A percentile compares a stretch with the other conserved stretches of the same genome.
Conservation (phyloP, 2,113 vertebrate species). For the Electrona antarctica region DNA sequence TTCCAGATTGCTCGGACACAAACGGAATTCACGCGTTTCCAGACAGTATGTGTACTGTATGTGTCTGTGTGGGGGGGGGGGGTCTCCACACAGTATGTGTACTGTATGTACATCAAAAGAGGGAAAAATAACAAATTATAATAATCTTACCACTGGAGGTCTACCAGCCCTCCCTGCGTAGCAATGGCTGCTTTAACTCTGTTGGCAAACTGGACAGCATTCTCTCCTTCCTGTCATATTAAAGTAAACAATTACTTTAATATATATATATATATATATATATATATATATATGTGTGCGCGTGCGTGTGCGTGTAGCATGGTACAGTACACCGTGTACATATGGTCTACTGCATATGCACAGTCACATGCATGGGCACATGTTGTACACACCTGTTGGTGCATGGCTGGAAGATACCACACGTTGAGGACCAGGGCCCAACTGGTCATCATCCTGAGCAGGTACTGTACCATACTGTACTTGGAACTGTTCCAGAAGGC, state of each 20-base stretch:
- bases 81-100: too few relatives aligned
- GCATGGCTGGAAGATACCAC: conserved; percentile 95
- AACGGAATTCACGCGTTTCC: too few relatives aligned
- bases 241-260: conserved; percentile 30
- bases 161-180: conserved; percentile 90
- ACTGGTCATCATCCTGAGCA: conserved; percentile 97
- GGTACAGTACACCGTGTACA: neutral
- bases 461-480: conserved; percentile 90
- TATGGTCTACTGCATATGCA: neutral
- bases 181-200: conserved; percentile 95
- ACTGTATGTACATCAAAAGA: neutral
- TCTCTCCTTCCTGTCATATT: conserved; percentile 85
- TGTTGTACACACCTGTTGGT: conserved; percentile 83
- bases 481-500: conserved; percentile 99
- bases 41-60: too few relatives aligned
- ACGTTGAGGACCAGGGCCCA: conserved; percentile 97
- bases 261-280: neutral
- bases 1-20: too few relatives aligned
- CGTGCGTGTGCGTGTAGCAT: neutral
- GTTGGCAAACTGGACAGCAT: conserved; percentile 96
- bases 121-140: neutral
- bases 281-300: conserved; percentile 8
- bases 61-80: too few relatives aligned
- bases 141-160: conserved; percentile 88
- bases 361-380: neutral